Evolutionary conservation across 2,113 vertebrate species (phyloP).

Genomic region (Electrona antarctica): DNA sequence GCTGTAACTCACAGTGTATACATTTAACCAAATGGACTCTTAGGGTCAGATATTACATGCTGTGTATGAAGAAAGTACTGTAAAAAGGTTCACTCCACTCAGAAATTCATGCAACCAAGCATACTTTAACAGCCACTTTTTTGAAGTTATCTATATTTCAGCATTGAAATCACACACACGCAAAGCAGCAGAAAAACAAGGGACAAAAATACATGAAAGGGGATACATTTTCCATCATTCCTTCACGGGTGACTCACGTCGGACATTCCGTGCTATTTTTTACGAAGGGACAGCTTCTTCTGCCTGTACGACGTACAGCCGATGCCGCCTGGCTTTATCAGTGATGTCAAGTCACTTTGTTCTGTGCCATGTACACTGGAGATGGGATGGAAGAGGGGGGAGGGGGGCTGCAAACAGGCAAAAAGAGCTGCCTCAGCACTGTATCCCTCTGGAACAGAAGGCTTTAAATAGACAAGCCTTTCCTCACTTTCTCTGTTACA

Average conservation of each 20-base stretch:
- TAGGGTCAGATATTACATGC: too few species aligned
- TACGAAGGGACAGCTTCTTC: constrained; percentile 50
- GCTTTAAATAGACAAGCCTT: constrained; percentile 64
- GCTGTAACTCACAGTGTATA: too few species aligned
- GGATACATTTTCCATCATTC: constrained; percentile 54
- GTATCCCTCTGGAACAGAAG: constrained; percentile 40
- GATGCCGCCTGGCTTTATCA: constrained; percentile 48
- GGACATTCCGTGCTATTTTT: constrained; percentile 30
- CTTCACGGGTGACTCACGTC: constrained; percentile 26
- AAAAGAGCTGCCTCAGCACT: constrained; percentile 73
- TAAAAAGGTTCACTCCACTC: not conserved
- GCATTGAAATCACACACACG: constrained; percentile 20
- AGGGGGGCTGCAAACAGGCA: constrained; percentile 32
- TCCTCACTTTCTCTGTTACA: constrained; percentile 48
- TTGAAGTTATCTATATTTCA: constrained; percentile 53
- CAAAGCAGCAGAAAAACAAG: constrained; percentile 25
- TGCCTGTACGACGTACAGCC: constrained; percentile 45
- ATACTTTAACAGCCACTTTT: constrained; percentile 59
- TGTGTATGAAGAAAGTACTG: too few species aligned
- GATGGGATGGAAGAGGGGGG: constrained; percentile 43
- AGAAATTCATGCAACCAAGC: constrained; percentile 27
- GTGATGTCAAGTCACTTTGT: constrained; percentile 61
- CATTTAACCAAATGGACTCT: too few species aligned
- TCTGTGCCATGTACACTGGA: constrained; percentile 21
- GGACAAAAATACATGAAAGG: constrained; percentile 31